phyloP scores from a whole-genome alignment of 2,113 vertebrate species.

The Oncorhynchus kisutch region DNA sequence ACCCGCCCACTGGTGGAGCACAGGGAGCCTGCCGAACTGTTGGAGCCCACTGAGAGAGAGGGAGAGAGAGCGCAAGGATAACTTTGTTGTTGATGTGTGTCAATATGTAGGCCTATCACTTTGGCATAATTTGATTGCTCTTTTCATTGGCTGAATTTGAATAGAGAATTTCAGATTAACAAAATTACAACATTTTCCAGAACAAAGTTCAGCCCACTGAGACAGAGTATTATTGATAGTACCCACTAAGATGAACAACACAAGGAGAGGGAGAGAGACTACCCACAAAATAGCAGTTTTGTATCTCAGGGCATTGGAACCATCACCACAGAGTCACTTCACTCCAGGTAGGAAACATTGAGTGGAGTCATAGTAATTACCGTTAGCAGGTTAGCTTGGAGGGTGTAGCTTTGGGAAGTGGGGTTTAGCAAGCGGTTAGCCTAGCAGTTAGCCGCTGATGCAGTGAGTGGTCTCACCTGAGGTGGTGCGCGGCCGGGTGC shows the following conservation, averaged over 20 bases:
- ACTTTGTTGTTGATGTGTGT: too few relatives aligned
- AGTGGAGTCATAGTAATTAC: not conserved
- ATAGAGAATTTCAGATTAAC: too few relatives aligned
- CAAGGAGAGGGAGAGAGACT: not conserved
- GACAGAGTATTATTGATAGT: too few relatives aligned
- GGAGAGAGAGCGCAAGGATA: not conserved
- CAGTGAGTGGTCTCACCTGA: constrained; percentile 79
- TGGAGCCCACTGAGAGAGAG: constrained; percentile 83
- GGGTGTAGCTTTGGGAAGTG: not conserved
- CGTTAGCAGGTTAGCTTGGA: not conserved
- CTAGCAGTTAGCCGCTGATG: not conserved
- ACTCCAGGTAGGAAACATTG: not conserved
- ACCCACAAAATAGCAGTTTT: too few relatives aligned
- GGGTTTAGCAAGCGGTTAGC: not conserved
- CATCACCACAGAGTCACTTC: not conserved
- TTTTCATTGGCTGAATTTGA: too few relatives aligned
- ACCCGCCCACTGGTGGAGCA: constrained; percentile 88
- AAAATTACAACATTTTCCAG: too few relatives aligned
- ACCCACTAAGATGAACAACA: too few relatives aligned
- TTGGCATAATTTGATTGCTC: too few relatives aligned
- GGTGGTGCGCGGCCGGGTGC: constrained; percentile 85
- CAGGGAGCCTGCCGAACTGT: constrained; percentile 89
- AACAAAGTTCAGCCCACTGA: too few relatives aligned
- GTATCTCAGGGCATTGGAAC: not conserved
- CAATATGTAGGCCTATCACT: too few relatives aligned